Evolutionary conservation across 2,888 invertebrate species (phyloP).

Genomic region (Myathropa florea): DNA sequence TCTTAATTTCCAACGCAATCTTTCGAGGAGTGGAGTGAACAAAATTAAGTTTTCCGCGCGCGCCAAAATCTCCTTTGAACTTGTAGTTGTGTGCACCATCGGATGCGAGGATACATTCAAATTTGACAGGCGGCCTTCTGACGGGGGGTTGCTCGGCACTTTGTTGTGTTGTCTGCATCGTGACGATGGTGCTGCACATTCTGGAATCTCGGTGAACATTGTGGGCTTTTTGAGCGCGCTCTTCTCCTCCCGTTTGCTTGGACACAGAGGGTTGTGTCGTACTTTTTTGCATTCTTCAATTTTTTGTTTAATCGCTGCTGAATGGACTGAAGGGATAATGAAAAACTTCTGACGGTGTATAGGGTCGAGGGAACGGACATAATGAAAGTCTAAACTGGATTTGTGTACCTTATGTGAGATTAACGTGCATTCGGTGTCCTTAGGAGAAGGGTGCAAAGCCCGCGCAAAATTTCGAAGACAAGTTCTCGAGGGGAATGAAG

Average conservation of each 20-base stretch:
- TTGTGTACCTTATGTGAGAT: constrained; percentile 10
- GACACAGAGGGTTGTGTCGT: not conserved
- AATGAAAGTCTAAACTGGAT: constrained; percentile 53
- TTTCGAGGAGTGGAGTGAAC: constrained; percentile 4
- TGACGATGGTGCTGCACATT: not conserved
- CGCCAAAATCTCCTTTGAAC: constrained; percentile 41
- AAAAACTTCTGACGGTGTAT: constrained; percentile 13
- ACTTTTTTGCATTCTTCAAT: constrained; percentile 20
- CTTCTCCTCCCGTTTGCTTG: no score
- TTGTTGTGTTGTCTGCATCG: not conserved
- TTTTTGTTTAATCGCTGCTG: constrained; percentile 54
- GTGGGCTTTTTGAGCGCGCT: constrained; percentile 41
- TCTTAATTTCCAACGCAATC: constrained; percentile 58
- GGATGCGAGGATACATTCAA: not conserved
- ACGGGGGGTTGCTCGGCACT: no score
- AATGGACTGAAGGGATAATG: constrained; percentile 59
- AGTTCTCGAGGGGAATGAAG: constrained; percentile 47
- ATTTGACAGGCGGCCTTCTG: no score
- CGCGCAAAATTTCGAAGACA: constrained; percentile 67
- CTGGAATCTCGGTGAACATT: not conserved
- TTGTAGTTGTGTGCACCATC: not conserved
- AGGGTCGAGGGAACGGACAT: constrained; percentile 54
- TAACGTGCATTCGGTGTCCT: constrained; percentile 54
- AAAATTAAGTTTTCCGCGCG: constrained; percentile 32
- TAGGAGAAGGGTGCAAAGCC: constrained; percentile 59